phyloP scores from a whole-genome alignment of 1,140 invertebrate species.

The Adoxophyes honmai region DNA sequence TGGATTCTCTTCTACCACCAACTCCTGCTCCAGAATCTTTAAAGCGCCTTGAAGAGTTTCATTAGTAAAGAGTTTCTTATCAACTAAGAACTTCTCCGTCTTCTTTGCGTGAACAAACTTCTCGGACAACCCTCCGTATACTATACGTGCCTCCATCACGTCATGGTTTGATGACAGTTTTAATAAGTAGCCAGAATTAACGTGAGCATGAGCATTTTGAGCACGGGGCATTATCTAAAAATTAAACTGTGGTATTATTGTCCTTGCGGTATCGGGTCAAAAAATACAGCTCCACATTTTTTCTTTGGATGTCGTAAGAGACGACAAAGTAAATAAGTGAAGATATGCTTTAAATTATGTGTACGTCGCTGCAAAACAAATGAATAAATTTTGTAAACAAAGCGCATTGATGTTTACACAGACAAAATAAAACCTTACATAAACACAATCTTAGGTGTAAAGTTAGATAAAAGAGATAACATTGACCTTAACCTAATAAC shows the following conservation, averaged over 20 bases:
- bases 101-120: conserved; percentile 80
- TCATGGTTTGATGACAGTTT: conserved; percentile 19
- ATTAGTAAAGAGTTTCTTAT: conserved; percentile 47
- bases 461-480: too few species aligned
- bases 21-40: conserved; percentile 72
- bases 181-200: conserved; percentile 32
- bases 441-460: too few species aligned
- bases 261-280: too few species aligned
- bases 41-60: conserved; percentile 72
- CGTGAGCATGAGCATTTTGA: conserved; percentile 35
- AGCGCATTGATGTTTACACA: too few species aligned
- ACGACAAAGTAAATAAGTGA: too few species aligned
- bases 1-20: conserved; percentile 76
- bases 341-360: too few species aligned
- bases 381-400: too few species aligned
- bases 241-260: conserved; percentile 1
- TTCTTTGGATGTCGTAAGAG: too few species aligned
- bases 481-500: too few species aligned
- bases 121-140: conserved; percentile 82
- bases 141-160: conserved; percentile 31
- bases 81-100: conserved; percentile 78
- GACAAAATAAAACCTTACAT: too few species aligned
- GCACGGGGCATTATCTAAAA: conserved; percentile 36
- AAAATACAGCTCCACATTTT: too few species aligned
- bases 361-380: too few species aligned